Percentiles rank a stretch among this genome's conserved stretches.
phyloP scores from a whole-genome alignment of 2,888 invertebrate genomes.

The Lithophane semibrunnea region DNA sequence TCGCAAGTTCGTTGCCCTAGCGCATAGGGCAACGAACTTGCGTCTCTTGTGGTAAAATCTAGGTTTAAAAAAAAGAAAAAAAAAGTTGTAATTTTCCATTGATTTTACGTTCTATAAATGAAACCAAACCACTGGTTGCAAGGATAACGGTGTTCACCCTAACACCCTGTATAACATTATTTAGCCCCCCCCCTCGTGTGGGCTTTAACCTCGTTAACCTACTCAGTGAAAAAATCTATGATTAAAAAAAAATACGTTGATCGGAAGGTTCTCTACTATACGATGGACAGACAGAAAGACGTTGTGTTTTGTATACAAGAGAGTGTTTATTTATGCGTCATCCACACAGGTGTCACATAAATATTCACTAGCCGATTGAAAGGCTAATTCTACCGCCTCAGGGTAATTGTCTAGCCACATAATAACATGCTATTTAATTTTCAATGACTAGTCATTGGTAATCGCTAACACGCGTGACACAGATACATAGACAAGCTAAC shows the following conservation, averaged over 20 bases:
- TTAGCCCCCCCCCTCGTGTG: no score
- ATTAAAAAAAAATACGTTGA: background rate
- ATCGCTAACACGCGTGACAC: conserved; percentile 17
- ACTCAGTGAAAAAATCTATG: background rate
- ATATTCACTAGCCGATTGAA: background rate
- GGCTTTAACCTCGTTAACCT: no score
- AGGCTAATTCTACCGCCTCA: background rate
- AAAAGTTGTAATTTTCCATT: no score
- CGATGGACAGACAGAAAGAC: background rate
- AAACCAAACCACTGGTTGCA: no score
- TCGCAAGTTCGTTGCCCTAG: no score
- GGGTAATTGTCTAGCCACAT: background rate
- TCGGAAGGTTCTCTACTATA: background rate
- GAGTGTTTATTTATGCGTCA: background rate
- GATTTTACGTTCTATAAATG: no score
- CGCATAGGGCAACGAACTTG: no score
- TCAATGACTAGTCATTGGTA: background rate
- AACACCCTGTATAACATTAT: no score
- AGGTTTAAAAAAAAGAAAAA: no score
- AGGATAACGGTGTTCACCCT: no score
- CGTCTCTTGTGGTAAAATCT: no score
- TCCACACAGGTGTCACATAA: background rate
- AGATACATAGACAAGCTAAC: background rate
- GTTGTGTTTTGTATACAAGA: background rate
- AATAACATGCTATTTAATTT: background rate